Conservation (phyloP, 2,113 vertebrate genomes). For the Macaca fascicularis region DNA sequence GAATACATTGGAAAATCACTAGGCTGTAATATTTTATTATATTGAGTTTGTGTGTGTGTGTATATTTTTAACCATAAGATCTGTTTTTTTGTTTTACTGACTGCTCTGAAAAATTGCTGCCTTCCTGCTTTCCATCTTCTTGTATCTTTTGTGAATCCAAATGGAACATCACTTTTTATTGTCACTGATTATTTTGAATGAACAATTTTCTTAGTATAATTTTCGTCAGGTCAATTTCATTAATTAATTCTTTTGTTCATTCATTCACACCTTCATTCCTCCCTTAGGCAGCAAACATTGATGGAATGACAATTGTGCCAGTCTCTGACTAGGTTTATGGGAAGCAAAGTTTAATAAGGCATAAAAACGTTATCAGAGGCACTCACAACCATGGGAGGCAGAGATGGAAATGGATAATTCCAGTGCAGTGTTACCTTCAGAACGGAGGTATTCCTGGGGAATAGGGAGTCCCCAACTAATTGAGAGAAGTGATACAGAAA, state of each 20-base stretch:
- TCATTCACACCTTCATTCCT: background rate
- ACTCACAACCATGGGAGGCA: background rate
- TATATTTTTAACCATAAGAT: background rate
- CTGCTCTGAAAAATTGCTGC: slow-evolving; percentile 44
- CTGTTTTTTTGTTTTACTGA: background rate
- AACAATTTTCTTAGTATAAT: slow-evolving; percentile 29
- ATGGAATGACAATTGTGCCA: background rate
- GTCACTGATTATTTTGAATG: slow-evolving; percentile 46
- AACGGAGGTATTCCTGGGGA: background rate
- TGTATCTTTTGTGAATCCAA: slow-evolving; percentile 27
- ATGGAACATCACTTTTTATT: slow-evolving; percentile 52
- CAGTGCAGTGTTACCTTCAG: background rate
- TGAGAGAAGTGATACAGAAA: background rate
- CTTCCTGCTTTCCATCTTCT: background rate
- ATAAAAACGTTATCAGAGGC: background rate
- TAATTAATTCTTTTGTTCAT: background rate
- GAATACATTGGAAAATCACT: slow-evolving; percentile 52
- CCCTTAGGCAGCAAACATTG: background rate
- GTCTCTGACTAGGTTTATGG: background rate
- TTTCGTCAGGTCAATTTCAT: background rate
- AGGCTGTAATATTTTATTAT: slow-evolving; percentile 60
- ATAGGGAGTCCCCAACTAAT: background rate
- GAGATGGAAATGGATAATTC: background rate
- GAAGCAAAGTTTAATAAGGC: background rate
- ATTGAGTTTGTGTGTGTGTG: background rate